These are phyloP conservation scores for Albula glossodonta DNA, from an alignment of 2,113 vertebrate genomes.

Conservation along the genomic window DNA sequence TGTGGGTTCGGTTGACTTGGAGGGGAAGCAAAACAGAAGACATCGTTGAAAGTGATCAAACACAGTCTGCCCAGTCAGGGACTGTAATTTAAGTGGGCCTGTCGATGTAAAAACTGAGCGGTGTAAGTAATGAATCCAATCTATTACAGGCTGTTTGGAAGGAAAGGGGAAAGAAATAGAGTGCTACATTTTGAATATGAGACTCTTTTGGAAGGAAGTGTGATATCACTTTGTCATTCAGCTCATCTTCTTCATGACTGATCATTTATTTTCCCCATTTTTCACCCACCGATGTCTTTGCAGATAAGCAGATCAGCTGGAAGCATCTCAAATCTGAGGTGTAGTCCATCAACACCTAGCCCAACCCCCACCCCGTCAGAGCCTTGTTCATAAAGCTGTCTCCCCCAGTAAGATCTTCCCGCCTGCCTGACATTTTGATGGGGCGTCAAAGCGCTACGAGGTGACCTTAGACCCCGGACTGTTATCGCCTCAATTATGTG, in stretches of 20 bases:
- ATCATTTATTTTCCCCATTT: background rate
- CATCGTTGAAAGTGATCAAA: conserved; percentile 41
- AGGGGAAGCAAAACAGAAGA: conserved; percentile 22
- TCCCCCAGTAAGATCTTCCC: background rate
- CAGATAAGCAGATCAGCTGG: background rate
- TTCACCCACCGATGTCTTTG: background rate
- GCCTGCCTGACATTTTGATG: background rate
- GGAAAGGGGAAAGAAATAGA: background rate
- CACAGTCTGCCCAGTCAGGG: conserved; percentile 42
- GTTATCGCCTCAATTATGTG: background rate
- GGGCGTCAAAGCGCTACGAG: background rate
- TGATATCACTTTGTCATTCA: background rate
- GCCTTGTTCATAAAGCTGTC: background rate
- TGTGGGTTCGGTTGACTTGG: background rate
- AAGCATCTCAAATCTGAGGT: background rate
- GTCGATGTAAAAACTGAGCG: conserved; percentile 53
- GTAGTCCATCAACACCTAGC: background rate
- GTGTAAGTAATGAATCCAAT: conserved; percentile 44
- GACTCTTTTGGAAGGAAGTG: no score
- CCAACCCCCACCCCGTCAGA: background rate
- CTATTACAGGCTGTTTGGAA: conserved; percentile 8
- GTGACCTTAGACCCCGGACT: background rate
- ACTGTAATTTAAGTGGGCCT: conserved; percentile 55
- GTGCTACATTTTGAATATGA: background rate
- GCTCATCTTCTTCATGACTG: background rate